Conservation (phyloP, 2,888 invertebrate genomes). For the Schizaphis graminum region DNA sequence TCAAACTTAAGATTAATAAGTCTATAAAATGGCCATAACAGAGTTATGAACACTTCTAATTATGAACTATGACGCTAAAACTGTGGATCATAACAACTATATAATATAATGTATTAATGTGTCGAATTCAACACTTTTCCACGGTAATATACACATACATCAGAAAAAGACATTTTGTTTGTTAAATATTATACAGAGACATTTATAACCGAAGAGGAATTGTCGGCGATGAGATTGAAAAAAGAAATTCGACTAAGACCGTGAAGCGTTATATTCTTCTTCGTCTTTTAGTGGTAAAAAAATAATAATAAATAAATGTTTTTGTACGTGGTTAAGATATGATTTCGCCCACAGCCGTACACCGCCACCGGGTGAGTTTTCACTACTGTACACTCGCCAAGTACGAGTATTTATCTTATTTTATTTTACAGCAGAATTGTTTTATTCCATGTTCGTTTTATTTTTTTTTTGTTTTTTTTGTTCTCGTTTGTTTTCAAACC, state of each 20-base stretch:
- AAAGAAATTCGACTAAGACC: neutral
- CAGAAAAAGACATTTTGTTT: neutral
- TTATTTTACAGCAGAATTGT: conserved; percentile 15
- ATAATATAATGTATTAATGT: no score
- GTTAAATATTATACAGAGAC: neutral
- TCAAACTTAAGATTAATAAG: neutral
- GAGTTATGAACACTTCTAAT: neutral
- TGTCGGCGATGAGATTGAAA: neutral
- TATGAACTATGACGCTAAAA: neutral
- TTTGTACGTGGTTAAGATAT: conserved; percentile 19
- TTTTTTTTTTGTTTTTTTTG: neutral
- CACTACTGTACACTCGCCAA: neutral
- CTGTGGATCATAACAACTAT: neutral
- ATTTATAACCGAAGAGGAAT: neutral
- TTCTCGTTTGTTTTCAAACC: neutral
- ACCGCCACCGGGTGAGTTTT: neutral
- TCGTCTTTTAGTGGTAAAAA: neutral
- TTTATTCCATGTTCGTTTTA: conserved; percentile 36
- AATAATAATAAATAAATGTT: conserved; percentile 8
- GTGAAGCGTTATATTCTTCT: neutral
- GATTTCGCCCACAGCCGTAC: neutral
- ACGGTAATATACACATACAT: neutral
- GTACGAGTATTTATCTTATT: neutral
- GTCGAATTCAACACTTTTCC: neutral
- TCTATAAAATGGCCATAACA: neutral